These are phyloP conservation scores for Podarcis lilfordi DNA, from an alignment of 2,797 vertebrate species.

Conservation along the genomic window DNA sequence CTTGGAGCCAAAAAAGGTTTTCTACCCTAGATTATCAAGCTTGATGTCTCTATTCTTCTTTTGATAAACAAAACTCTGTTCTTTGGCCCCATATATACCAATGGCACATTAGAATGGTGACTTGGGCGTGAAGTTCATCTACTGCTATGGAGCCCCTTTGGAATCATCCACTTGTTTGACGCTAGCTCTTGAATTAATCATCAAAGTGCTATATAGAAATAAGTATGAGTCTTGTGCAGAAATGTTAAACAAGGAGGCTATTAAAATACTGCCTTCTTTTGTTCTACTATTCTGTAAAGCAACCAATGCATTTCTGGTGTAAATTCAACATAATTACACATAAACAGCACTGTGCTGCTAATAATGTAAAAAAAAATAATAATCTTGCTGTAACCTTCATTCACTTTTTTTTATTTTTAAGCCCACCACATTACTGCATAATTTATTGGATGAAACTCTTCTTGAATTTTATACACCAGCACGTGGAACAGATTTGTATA, in stretches of 20 bases:
- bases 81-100: background rate
- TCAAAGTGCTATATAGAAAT: background rate
- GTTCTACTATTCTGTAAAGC: slow-evolving; percentile 14
- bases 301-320: background rate
- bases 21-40: background rate
- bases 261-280: slow-evolving; percentile 7
- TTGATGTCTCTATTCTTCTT: background rate
- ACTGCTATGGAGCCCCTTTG: no score
- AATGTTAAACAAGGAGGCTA: background rate
- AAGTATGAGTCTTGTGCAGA: no score
- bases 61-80: background rate
- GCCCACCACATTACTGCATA: slow-evolving; percentile 22
- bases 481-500: slow-evolving; percentile 31
- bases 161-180: background rate
- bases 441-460: slow-evolving; percentile 49
- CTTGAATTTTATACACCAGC: slow-evolving; percentile 28
- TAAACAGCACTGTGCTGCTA: slow-evolving; percentile 36
- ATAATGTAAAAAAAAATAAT: slow-evolving; percentile 25
- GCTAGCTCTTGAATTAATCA: background rate
- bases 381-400: slow-evolving; percentile 37
- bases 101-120: background rate
- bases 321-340: slow-evolving; percentile 4
- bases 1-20: no score
- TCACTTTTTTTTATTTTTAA: background rate
- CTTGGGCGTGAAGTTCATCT: no score